A percentile compares a stretch with the other conserved stretches of the same genome.
These are phyloP conservation scores for Melanotaenia maccullochi DNA, from an alignment of 2,797 vertebrate genomes.

Conservation along the genomic window DNA sequence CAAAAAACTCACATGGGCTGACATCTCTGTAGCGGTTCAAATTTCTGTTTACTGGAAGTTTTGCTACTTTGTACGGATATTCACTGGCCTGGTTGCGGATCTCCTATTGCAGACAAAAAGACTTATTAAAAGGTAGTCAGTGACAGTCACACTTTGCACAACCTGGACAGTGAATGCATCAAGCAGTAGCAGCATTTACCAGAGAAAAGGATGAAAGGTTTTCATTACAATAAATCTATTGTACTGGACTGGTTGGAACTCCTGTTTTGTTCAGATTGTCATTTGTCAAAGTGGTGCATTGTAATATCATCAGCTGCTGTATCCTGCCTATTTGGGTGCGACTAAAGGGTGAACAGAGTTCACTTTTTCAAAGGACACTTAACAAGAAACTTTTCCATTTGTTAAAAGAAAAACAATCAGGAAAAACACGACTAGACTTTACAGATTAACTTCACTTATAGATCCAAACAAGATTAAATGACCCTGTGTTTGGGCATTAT, in stretches of 20 bases:
- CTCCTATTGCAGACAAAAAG: constrained; percentile 83
- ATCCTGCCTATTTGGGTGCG: constrained; percentile 1
- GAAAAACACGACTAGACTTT: not conserved
- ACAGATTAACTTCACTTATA: not conserved
- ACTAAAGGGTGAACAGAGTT: not conserved
- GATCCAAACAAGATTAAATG: not conserved
- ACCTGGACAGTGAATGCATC: not conserved
- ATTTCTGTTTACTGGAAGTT: constrained; percentile 93
- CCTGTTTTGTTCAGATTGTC: not conserved
- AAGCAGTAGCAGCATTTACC: not conserved
- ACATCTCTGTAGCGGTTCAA: constrained; percentile 99
- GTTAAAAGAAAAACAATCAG: not conserved
- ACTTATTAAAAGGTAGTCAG: constrained; percentile 41
- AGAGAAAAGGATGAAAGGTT: not conserved
- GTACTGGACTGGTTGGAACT: not conserved
- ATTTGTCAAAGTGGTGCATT: constrained; percentile 3
- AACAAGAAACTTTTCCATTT: not conserved
- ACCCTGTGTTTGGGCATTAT: not conserved
- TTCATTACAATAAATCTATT: not conserved
- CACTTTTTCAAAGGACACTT: not conserved
- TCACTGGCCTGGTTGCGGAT: constrained; percentile 94
- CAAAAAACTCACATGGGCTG: constrained; percentile 93
- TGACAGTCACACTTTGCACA: not conserved
- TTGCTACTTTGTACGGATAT: constrained; percentile 93
- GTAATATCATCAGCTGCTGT: not conserved